Percentiles rank a stretch among this genome's conserved stretches.
Evolutionary conservation across 2,113 vertebrate species (phyloP).

Genomic region (Trichomycterus rosablanca): DNA sequence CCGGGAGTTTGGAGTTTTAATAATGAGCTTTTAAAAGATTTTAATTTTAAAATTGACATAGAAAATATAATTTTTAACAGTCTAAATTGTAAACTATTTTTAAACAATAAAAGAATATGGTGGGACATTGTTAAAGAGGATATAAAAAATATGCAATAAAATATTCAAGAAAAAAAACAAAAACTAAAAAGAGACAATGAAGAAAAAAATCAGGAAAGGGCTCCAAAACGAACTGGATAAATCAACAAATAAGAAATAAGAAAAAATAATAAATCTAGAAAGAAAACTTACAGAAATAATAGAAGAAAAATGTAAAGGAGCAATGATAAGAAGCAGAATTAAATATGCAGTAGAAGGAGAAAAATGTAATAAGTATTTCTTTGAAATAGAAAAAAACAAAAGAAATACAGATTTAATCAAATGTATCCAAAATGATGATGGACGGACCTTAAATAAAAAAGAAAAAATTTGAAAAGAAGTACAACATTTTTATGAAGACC

Average conservation of each 20-base stretch:
- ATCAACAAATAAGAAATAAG: neutral
- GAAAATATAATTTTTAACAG: neutral
- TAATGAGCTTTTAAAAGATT: neutral
- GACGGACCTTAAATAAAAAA: too few species aligned
- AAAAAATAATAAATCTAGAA: neutral
- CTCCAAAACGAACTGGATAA: neutral
- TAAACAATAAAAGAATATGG: neutral
- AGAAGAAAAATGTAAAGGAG: neutral
- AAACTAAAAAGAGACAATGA: neutral
- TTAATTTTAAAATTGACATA: neutral
- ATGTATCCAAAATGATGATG: too few species aligned
- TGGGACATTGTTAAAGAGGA: neutral
- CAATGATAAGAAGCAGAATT: too few species aligned
- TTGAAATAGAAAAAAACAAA: neutral
- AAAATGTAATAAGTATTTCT: neutral
- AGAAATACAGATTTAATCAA: too few species aligned
- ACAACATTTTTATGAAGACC: neutral
- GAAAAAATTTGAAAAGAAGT: neutral
- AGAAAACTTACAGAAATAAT: neutral
- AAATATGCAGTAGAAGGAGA: neutral
- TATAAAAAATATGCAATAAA: neutral
- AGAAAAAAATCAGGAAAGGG: neutral
- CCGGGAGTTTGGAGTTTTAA: neutral
- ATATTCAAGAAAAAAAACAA: too few species aligned
- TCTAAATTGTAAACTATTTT: neutral